Evolutionary conservation across 1,140 invertebrate species (phyloP).

Genomic region (Stenopsyche tienmushanensis): DNA sequence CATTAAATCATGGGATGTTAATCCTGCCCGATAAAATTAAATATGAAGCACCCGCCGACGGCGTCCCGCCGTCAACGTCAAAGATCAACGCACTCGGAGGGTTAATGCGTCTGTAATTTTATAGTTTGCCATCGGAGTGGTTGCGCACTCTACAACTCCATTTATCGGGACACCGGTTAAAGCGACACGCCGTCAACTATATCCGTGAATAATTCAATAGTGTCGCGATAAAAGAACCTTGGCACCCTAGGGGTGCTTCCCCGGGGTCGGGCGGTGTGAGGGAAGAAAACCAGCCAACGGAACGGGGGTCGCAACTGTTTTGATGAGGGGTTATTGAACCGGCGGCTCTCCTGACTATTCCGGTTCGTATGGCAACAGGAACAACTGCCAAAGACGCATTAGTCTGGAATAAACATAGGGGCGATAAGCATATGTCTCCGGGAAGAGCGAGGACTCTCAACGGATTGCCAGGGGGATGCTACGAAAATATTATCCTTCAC

Average conservation of each 20-base stretch:
- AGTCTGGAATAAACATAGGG: too few relatives aligned
- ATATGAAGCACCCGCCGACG: too few relatives aligned
- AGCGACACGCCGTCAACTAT: background rate
- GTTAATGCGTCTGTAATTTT: background rate
- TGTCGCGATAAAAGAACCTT: background rate
- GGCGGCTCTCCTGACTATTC: too few relatives aligned
- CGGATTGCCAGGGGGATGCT: too few relatives aligned
- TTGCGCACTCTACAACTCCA: background rate
- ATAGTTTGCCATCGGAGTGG: background rate
- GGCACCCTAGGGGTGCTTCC: background rate
- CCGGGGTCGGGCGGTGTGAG: background rate
- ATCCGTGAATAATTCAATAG: conserved; percentile 10
- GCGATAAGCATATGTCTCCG: too few relatives aligned
- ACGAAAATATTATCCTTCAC: too few relatives aligned
- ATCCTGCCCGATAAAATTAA: too few relatives aligned
- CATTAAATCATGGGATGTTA: too few relatives aligned
- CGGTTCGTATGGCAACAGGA: background rate
- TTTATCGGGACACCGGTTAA: background rate
- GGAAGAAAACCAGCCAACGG: background rate
- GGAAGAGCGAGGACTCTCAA: too few relatives aligned
- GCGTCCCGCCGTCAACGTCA: background rate
- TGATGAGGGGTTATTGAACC: background rate
- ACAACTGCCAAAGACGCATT: too few relatives aligned
- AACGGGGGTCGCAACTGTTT: background rate
- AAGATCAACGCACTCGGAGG: background rate